Conservation (phyloP, 1,140 invertebrate species). For the Drosophila melanica region DNA sequence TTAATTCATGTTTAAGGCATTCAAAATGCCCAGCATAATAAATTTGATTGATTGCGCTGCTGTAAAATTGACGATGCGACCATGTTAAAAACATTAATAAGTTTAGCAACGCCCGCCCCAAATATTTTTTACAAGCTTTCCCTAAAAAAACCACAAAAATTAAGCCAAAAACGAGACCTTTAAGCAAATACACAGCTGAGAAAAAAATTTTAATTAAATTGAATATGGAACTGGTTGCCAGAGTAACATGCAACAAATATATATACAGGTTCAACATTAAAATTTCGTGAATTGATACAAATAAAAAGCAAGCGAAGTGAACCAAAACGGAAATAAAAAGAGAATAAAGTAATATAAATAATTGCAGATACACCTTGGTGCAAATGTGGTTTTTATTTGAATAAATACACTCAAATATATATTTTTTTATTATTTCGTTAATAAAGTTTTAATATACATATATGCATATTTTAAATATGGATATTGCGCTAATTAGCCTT, state of each 20-base stretch:
- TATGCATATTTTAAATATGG: constrained; percentile 4
- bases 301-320: constrained; percentile 16
- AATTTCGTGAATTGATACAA: constrained; percentile 31
- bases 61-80: constrained; percentile 9
- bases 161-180: constrained; percentile 1
- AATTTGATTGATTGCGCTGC: constrained; percentile 34
- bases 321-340: constrained; percentile 4
- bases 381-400: not conserved
- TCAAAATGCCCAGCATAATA: not conserved
- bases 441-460: not conserved
- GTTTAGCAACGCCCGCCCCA: constrained; percentile 26
- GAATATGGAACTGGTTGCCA: constrained; percentile 54
- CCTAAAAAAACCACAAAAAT: constrained; percentile 5
- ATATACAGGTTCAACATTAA: constrained; percentile 27
- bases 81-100: constrained; percentile 40
- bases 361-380: not conserved
- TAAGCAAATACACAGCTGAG: constrained; percentile 14
- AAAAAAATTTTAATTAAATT: constrained; percentile 77
- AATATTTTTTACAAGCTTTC: constrained; percentile 21
- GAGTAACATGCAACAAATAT: constrained; percentile 25
- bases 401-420: not conserved
- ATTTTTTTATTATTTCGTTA: not conserved
- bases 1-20: constrained; percentile 2
- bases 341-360: constrained; percentile 18
- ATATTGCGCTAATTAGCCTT: constrained; percentile 19